Percentiles rank a stretch among this genome's conserved stretches.
phyloP scores from a whole-genome alignment of 2,797 vertebrate species.

The Adelosebastes latens region DNA sequence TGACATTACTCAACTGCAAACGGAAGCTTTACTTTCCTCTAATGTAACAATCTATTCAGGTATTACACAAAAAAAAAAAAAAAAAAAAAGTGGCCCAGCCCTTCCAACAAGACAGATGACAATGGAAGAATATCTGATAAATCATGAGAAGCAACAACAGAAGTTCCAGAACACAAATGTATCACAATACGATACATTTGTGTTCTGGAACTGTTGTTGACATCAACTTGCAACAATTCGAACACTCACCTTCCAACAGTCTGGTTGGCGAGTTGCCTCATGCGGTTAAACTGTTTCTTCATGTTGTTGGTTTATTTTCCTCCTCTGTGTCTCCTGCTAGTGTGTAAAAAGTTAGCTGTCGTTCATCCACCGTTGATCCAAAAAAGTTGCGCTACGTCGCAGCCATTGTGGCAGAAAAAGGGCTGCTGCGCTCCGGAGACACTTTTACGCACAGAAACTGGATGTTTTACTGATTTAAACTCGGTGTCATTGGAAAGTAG shows the following conservation, averaged over 20 bases:
- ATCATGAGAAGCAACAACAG: not conserved
- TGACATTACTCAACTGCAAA: not conserved
- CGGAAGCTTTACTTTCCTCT: not conserved
- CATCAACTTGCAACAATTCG: not conserved
- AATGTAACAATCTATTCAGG: not conserved
- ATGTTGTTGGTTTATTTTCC: constrained; percentile 65
- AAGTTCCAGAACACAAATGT: too few species aligned
- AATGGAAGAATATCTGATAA: not conserved
- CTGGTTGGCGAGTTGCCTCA: constrained; percentile 97
- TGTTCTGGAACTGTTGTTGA: not conserved
- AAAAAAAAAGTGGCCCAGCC: constrained; percentile 15
- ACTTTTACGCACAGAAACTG: constrained; percentile 3
- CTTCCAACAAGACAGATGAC: constrained; percentile 15
- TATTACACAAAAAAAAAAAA: not conserved
- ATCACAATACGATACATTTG: too few species aligned
- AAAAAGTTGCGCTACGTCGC: constrained; percentile 71
- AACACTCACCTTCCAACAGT: constrained; percentile 92
- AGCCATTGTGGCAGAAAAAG: constrained; percentile 69
- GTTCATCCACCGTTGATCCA: constrained; percentile 49
- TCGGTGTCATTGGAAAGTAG: constrained; percentile 13
- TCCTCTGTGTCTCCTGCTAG: constrained; percentile 22
- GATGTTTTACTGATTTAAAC: not conserved
- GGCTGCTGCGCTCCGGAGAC: constrained; percentile 13
- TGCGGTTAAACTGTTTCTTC: constrained; percentile 98
- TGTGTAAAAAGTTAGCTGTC: constrained; percentile 60